Evolutionary conservation across 2,797 vertebrate species (phyloP), one percentile per base, ranked within the genome.

Genomic region (Coilia nasus): DNA sequence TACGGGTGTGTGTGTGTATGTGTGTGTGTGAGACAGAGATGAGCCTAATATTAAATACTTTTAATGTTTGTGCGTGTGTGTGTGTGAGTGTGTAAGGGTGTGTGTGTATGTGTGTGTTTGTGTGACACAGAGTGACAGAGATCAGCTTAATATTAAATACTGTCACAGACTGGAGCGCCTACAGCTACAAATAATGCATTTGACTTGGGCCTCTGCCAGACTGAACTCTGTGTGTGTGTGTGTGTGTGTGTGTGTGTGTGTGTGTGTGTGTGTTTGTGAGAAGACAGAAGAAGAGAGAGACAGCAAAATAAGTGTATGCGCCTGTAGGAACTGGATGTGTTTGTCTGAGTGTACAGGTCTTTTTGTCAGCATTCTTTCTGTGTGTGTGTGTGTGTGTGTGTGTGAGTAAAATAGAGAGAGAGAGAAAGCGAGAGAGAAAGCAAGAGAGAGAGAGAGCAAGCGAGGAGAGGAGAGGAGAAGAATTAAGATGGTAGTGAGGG

Each of bases 401-500:
- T 59, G 57, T 7, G 57, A 11, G 57, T 19, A 7, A 14, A 54
- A 54, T 2, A 54, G 14, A 54, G 2, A 54, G 9, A 9, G 50
- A 54, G 50, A 54, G 50, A 3, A 7, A 54, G 50, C 2, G 14
- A 54, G 7, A 3, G 50, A 54, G 9, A 3, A 54, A 9, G 14
- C 1, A 9, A 54, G 14, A 54, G 50, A 54, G 50, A 54, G 7
- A 54, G 50, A 54, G 14, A 14, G 14, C 50, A 3, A 54, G 50
- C 7, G 50, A 54, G 50, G 14, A 54, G 9, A 54, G 50, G 14
- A 14, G 50, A 54, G 9, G 81, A 86, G 17, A 41, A 5, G 84
- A 85, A 88, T 88, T 87, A 86, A 85, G 87, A 88, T 85, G 62
- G 85, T 75, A 44, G 56, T 14, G 15, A 85, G 67, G 62, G 81